Conservation (phyloP, 1,140 invertebrate species). For the Brachionus sp. region DNA sequence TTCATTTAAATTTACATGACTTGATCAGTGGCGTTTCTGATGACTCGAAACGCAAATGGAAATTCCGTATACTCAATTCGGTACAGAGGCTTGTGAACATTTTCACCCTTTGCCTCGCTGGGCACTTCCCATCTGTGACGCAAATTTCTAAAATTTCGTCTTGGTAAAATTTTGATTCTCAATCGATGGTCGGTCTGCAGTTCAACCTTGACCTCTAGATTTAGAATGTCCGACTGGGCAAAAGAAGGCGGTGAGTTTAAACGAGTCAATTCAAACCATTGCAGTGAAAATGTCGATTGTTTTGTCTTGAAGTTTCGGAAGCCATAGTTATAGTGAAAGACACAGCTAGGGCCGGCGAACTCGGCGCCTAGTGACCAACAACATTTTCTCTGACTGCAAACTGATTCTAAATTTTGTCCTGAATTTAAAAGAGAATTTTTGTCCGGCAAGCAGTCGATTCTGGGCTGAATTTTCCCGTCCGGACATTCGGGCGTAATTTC, state of each 20-base stretch:
- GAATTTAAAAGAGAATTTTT: constrained; percentile 11
- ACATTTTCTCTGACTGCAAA: not conserved
- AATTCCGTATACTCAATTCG: constrained; percentile 33
- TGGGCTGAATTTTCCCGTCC: not conserved
- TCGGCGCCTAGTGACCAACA: constrained; percentile 16
- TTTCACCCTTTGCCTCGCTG: constrained; percentile 2
- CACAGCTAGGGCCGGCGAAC: constrained; percentile 15
- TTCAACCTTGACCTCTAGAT: constrained; percentile 33
- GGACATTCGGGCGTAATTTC: not conserved
- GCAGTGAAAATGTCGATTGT: not conserved
- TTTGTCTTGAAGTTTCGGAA: constrained; percentile 19
- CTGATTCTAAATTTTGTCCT: constrained; percentile 3
- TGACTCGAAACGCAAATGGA: constrained; percentile 32
- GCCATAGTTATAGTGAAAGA: constrained; percentile 30
- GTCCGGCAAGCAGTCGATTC: constrained; percentile 27
- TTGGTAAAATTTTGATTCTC: constrained; percentile 33
- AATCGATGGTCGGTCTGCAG: constrained; percentile 17
- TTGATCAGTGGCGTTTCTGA: constrained; percentile 29
- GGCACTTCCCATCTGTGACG: constrained; percentile 32
- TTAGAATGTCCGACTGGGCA: constrained; percentile 7
- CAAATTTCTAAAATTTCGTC: constrained; percentile 37
- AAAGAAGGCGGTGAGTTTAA: not conserved
- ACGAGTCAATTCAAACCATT: constrained; percentile 19
- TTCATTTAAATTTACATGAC: constrained; percentile 12
- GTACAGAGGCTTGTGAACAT: constrained; percentile 7